Conservation (phyloP, 2,888 invertebrate species). For the Campoletis raptor region DNA sequence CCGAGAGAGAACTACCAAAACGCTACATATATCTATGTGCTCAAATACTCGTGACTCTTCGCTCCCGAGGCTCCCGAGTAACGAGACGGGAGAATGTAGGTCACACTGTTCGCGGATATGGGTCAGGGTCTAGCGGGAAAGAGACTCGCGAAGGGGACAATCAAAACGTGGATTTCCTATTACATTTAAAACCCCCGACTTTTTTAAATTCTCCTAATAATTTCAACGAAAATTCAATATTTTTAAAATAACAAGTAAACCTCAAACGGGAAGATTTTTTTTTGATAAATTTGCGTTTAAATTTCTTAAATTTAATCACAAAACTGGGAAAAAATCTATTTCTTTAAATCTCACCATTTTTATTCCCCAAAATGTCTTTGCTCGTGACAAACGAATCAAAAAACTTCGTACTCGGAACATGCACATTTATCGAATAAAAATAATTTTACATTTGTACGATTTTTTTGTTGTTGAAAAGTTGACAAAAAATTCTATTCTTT, state of each 20-base stretch:
- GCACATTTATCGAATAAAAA: too few relatives aligned
- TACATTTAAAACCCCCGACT: not conserved
- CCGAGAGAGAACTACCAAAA: conserved; percentile 62
- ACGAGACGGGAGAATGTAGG: conserved; percentile 74
- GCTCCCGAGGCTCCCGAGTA: conserved; percentile 18
- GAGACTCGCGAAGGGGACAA: conserved; percentile 58
- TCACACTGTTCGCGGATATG: conserved; percentile 78
- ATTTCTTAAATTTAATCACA: too few relatives aligned
- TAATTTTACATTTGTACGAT: not conserved
- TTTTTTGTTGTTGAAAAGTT: not conserved
- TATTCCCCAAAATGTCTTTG: too few relatives aligned
- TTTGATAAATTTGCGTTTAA: too few relatives aligned
- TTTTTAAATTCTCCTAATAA: not conserved
- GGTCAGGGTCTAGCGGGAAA: conserved; percentile 79
- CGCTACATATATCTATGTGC: conserved; percentile 21
- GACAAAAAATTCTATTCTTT: not conserved
- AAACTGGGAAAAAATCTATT: too few relatives aligned
- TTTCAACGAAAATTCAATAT: not conserved
- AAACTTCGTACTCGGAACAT: too few relatives aligned
- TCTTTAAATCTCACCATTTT: too few relatives aligned
- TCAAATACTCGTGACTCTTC: conserved; percentile 47
- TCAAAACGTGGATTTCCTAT: conserved; percentile 53
- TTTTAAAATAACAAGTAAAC: not conserved
- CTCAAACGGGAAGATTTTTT: not conserved
- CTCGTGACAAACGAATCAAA: too few relatives aligned